Evolutionary conservation across 2,888 invertebrate species (phyloP), one percentile per base, ranked within the genome.

Genomic region (Bruchidius siliquastri): DNA sequence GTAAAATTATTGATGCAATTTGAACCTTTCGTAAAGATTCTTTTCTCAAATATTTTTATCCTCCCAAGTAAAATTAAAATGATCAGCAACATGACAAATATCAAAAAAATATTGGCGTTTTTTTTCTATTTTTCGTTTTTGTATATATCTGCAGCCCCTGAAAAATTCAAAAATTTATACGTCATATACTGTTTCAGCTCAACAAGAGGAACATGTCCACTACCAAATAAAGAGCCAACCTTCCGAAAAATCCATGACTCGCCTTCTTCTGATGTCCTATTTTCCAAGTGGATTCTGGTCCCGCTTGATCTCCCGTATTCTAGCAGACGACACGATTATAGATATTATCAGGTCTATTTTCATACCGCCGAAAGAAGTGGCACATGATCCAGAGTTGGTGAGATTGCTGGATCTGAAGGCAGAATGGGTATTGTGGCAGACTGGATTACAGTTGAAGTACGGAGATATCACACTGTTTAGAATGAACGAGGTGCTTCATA

Each of bases 221-320:
- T 85, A 85, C 74, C 82, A 84, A 75, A 75, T 86, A 20, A 82
- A 81, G 20, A 87, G 88, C 66, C 85, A 90, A 72, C 83, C 90
- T 6, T 89, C 89, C 8, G 90, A 89, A 72, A 89, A 89, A 69
- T 88, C 92, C 0, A 89, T 94, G 69, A 90, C 93, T 0, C 89
- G 97, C 0, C 88, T 98, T 72, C 88, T 99, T 20, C 90, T 99
- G 13, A 93, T 99, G 92, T 96, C 98, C 0, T 99, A 99, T 87
- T 96, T 99, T 84, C 99, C 99, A 0, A 94, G 96, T 77, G 99
- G 99, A 0, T 99, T 99, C 88, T 99, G 99, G 98, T 95, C 98
- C 0, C 89, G 99, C 0, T 90, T 99, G 22, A 94, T 96, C 76
- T 96, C 97, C 0, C 88, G 98, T n/a, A 91, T 98, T 76, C 87